Base-by-base conservation (phyloP, 2,113 vertebrate species). In the Tragelaphus imberbis region DNA sequence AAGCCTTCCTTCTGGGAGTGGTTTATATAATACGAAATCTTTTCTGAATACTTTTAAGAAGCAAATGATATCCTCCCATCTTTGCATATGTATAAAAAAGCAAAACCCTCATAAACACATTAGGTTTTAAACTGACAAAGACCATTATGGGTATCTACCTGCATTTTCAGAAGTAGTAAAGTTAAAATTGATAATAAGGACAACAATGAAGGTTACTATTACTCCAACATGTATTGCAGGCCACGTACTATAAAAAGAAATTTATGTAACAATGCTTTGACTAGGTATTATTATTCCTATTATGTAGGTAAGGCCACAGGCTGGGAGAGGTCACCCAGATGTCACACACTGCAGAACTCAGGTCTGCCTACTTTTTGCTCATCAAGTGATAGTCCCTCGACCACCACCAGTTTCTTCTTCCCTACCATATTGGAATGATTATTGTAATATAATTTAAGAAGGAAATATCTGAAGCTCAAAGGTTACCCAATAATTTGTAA, bases 341-440 rank as follows among this genome's bases (percentile, higher is more conserved):
- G 6, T 68, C 90, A 88, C 55, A 55, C 81, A 17, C 58, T 36
- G 12, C 7, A 36, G 59, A 94, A 36, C 36, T 56, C 12, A 19
- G 61, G 36, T 88, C 80, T 80, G 14, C 63, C 81, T 71, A 91
- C 77, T 40, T 77, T 53, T 28, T 25, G 33, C 55, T 88, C 44
- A 84, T 47, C 89, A 28, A 17, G 17, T 33, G 56, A 77, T n/a
- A 87, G 59, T 15, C 63, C 19, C 81, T 79, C 6, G 33, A 59
- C 96, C 96, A 98, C 94, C 96, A 93, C 84, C 81, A 33, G 63
- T 84, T 95, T 96, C 92, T 90, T 98, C 75, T 81, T 95, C 97
- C 82, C 81, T 44, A 94, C 94, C 97, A 95, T 98, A 97, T 15
- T 97, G 96, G 98, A 98, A 96, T 98, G 97, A 97, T 98, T 98